Evolutionary conservation across 2,797 vertebrate genomes (phyloP).

Genomic region (Adelosebastes latens): DNA sequence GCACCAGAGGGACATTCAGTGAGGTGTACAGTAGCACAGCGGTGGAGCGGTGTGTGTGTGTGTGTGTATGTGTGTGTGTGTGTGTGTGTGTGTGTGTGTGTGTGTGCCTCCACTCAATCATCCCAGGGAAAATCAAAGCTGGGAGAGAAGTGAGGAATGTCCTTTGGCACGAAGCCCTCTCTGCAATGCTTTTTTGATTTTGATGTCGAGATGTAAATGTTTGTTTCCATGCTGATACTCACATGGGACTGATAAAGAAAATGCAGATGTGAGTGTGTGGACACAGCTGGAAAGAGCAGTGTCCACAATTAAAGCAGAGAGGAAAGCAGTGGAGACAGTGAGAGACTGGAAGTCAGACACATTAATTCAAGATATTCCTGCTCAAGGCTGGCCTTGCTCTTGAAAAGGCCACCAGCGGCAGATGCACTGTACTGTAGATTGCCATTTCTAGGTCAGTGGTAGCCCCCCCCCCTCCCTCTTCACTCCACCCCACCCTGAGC

Average conservation of each 20-base stretch:
- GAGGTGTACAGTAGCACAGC: conserved; percentile 3
- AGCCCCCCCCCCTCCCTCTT: conserved; percentile 7
- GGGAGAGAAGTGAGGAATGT: conserved; percentile 54
- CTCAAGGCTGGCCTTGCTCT: conserved; percentile 4
- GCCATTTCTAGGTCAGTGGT: conserved; percentile 78
- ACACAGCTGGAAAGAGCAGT: conserved; percentile 36
- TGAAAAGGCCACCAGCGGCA: conserved; percentile 33
- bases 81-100: not conserved
- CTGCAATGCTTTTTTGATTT: not conserved
- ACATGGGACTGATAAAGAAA: conserved; percentile 35
- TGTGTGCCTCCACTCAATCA: conserved; percentile 22
- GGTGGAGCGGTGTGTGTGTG: not conserved
- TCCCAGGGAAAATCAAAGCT: conserved; percentile 48
- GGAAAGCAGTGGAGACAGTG: conserved; percentile 2
- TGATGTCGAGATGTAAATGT: conserved; percentile 20
- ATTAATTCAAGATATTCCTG: conserved; percentile 22
- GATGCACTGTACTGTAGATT: conserved; percentile 43
- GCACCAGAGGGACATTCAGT: not conserved
- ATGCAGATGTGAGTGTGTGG: conserved; percentile 42
- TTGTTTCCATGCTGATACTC: conserved; percentile 9
- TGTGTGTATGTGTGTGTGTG: not conserved
- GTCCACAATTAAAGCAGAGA: conserved; percentile 1
- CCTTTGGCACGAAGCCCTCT: conserved; percentile 25
- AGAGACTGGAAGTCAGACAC: not conserved
- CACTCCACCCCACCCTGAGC: conserved; percentile 40